Evolutionary conservation across 2,113 vertebrate genomes (phyloP), one percentile per base, ranked within the genome.

Genomic region (Trematocara stigmaticum): DNA sequence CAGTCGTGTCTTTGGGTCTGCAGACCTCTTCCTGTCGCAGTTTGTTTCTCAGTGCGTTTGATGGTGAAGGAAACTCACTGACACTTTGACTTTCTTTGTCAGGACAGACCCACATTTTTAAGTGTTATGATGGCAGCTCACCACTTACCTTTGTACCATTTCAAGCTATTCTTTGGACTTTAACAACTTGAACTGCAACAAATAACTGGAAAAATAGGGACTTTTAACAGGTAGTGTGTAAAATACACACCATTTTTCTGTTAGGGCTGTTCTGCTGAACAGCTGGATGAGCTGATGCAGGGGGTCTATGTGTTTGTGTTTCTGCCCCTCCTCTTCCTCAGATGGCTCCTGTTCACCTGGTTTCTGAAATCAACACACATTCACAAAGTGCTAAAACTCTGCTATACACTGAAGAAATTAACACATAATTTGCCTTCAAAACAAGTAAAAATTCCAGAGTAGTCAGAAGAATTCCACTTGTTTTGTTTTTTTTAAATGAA

Each of bases 221-320:
- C 56, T 4, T 16, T 34, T 34, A 1, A 59, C 56, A 16, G 29
- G 56, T 31, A 34, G 31, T 35, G 31, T 6, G 31, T 6, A 18
- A 35, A 42, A 13, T 9, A 90, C 96, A 55, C 95, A 99, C 98
- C 98, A 98, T 95, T 98, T 99, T 95, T 99, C 98, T 2, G 98
- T 99, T 40, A 99, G 97, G 35, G 98, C 98, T 1, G 98, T 99
- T 93, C 98, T 96, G 90, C 98, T 99, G 91, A 99, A 99, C 29
- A 99, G 96, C 59, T 98, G 97, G 87, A 99, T 99, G 84, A 99
- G 97, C 87, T 99, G 98, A 90, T 99, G 98, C 8, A 99, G 96
- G 9, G 98, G 98, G 86, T 99, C 98, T 6, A 98, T 97, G 90
- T 95, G 96, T 90, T 97, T 98, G 90, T 95, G 96, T 90, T 97